Evolutionary conservation across 2,113 vertebrate species (phyloP), one percentile per base, ranked within the genome.

Genomic region (Ochotona princeps): DNA sequence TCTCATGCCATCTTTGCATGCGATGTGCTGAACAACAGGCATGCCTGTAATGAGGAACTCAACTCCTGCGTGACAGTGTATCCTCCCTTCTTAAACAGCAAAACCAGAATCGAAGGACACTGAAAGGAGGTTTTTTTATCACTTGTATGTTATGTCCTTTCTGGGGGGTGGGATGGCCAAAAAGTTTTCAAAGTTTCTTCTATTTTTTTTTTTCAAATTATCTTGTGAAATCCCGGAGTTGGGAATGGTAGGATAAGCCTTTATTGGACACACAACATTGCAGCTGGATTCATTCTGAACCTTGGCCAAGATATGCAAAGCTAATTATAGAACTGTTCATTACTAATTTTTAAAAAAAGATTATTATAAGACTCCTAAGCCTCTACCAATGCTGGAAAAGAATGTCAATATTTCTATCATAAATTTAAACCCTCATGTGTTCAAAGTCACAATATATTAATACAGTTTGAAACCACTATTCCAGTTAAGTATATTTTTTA

Each of bases 251-350:
- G 10, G 25, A 79, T 79, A 86, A 92, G 32, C n/a, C 57, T 73
- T 15, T 26, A 49, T 54, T 15, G 72, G 51, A 51, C 32, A 69
- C 35, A 65, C 1, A 93, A n/a, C 79, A 67, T 4, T 73, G 57
- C 35, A 93, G 69, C 51, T 90, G 49, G 51, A 80, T 89, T 85
- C 91, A 87, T 72, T 84, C 14, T 83, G 49, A 94, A 87, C 51
- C 28, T 80, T 63, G 65, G 90, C 92, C 95, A 95, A 89, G 38
- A 93, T 70, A 93, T 60, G 28, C 35, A 87, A 91, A 91, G 66
- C 90, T 87, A 96, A 93, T 89, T 93, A 94, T 60, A 47, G 76
- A 87, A 88, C 63, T 85, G 78, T 78, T 93, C 90, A 95, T 95
- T 92, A 96, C 78, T 90, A 95, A 89, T 94, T 84, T 54, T 73